Base-by-base conservation (phyloP, 1,140 invertebrate genomes). In the Eueides isabella region DNA sequence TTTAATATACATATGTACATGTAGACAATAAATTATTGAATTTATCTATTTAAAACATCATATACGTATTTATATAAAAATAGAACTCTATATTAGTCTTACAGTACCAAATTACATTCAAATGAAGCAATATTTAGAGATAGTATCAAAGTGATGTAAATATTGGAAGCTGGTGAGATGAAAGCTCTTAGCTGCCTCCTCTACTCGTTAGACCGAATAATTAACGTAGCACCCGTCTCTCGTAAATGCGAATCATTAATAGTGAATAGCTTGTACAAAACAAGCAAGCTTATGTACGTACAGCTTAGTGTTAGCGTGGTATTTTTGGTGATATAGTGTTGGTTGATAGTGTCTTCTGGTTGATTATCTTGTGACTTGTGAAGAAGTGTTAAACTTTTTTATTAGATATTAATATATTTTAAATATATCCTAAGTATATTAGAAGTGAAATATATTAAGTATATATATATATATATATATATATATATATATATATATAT, bases 171-270 rank as follows among this genome's bases (percentile, higher is more conserved):
- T 64, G 30, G 29, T 12, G 28, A 67, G 28, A 67, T 23, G 66
- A 67, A 30, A 67, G 28, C 48, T 19, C 38, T 48, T 35, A 67
- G 66, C 41, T 67, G 66, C 55, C 66, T 28, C 23, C 23, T 14
- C 29, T 28, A 29, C 38, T 48, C 66, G 48, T 67, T 55, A 67
- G 41, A 29, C 41, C 66, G 66, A 67, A 67, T 67, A 67, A 67
- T 67, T 67, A 67, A 67, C 66, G 66, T 29, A 30, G 41, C 19
- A n/a, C 9, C 66, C 41, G 41, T 12, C 19, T 31, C 14, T 55
- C 3, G 41, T 48, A 28, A 44, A 23, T 48, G 41, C 66, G 66
- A 29, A 67, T 19, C 66, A 31, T 67, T 67, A 48, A 67, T 67
- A 67, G 48, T 55, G 29, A 67, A 67, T 38, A 48, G 30, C 41